Base-by-base conservation (phyloP, 2,797 vertebrate genomes). In the Oreochromis mossambicus region DNA sequence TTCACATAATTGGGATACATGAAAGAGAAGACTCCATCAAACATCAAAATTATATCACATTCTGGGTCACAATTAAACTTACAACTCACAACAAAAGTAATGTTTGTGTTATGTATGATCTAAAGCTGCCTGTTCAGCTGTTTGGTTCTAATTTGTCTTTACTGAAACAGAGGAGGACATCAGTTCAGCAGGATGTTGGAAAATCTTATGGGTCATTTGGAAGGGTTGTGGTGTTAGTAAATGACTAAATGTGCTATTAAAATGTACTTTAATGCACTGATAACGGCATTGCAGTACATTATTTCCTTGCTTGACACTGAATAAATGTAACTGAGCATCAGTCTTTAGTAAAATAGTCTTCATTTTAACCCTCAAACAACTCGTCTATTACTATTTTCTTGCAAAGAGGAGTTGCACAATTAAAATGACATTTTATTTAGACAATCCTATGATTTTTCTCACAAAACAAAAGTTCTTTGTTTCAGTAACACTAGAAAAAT, bases 1-100 rank as follows among this genome's bases (percentile, higher is more conserved):
- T 19, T 78, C 38, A 83, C 79, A 83, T 70, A 70, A 70, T 17
- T 46, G 66, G 38, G 38, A 70, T 26, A 70, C 41, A 75, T 29
- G 7, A 87, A 54, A 24, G 55, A 84, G 26, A 77, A 84, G 26
- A 80, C 46, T 68, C 52, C 29, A 48, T 13, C 41, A 76, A 58
- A 73, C 87, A 88, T 91, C 75, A 89, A 89, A 92, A 89, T 75
- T n/a, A 85, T 78, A 82, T 54, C 56, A 88, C 85, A 85, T 79
- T 76, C 26, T 78, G 41, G 17, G 36, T 58, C 55, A 84, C 51
- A 78, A 17, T 48, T 80, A 61, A 63, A 75, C 2, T 38, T 54
- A 83, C 8, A 87, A 70, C 68, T 51, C 70, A 36, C 66, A 70
- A 70, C 13, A 75, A 87, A 91, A 63, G 19, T 63, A 13, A 63